Evolutionary conservation across 1,140 invertebrate species (phyloP).

Genomic region (Cydia strobilella): DNA sequence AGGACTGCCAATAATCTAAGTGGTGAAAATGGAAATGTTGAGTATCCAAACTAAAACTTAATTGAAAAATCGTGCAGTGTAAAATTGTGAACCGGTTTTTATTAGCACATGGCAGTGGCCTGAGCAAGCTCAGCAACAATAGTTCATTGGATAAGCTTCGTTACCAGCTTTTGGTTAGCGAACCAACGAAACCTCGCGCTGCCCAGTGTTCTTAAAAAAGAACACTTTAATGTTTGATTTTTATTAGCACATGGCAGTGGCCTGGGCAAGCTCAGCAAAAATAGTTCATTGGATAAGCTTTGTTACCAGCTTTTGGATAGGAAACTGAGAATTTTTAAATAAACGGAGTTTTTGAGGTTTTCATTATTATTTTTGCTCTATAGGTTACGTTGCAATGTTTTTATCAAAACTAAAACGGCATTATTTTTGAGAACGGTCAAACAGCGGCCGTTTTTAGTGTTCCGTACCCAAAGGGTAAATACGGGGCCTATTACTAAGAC

Average conservation of each 20-base stretch:
- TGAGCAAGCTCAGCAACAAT: slow-evolving; percentile 44
- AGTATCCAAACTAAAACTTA: not conserved
- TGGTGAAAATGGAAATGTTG: too few species aligned
- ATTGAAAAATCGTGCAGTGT: slow-evolving; percentile 42
- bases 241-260: slow-evolving; percentile 66
- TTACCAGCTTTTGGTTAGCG: slow-evolving; percentile 60
- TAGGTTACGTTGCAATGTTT: too few species aligned
- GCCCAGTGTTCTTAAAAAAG: too few species aligned
- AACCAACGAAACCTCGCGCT: slow-evolving; percentile 36
- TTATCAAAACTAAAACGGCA: too few species aligned
- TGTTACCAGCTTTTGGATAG: slow-evolving; percentile 48
- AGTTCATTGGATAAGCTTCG: slow-evolving; percentile 61
- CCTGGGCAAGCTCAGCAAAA: slow-evolving; percentile 42
- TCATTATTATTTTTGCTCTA: too few species aligned
- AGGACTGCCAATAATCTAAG: too few species aligned
- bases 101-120: slow-evolving; percentile 63
- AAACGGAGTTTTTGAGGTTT: too few species aligned
- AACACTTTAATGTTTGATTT: slow-evolving; percentile 46
- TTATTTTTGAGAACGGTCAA: too few species aligned
- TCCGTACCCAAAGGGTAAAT: too few species aligned
- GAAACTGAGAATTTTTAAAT: too few species aligned
- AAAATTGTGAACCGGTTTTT: slow-evolving; percentile 66
- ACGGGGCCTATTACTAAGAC: too few species aligned
- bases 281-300: slow-evolving; percentile 60
- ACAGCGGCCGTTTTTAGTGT: too few species aligned